These are phyloP conservation scores for Equus przewalskii DNA, from an alignment of 2,113 vertebrate species.

Conservation along the genomic window DNA sequence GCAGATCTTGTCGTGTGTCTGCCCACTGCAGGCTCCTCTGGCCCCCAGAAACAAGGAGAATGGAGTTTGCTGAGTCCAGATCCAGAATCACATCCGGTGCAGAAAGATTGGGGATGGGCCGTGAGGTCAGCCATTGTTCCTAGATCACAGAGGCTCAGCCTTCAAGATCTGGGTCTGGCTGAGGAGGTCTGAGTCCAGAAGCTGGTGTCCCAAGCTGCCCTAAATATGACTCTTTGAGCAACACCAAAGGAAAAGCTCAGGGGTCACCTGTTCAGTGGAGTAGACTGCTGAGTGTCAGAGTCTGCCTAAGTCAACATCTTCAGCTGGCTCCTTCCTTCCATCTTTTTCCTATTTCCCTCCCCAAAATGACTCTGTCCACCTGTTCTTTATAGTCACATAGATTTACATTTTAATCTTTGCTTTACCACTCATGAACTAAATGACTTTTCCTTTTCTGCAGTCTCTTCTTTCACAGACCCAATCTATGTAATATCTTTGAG, in stretches of 20 bases:
- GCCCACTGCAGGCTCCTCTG: neutral
- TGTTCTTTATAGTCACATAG: neutral
- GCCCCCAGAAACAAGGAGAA: neutral
- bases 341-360: neutral
- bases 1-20: fast-evolving
- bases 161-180: no score
- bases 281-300: neutral
- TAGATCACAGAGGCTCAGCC: neutral
- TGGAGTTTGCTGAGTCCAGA: neutral
- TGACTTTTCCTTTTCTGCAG: neutral
- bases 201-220: neutral
- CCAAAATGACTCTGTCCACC: neutral
- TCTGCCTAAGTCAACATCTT: neutral
- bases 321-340: neutral
- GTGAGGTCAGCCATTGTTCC: neutral
- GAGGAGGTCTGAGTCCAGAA: neutral
- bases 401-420: neutral
- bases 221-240: neutral
- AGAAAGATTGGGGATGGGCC: no score
- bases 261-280: no score
- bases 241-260: neutral
- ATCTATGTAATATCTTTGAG: neutral
- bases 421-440: neutral
- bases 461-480: neutral
- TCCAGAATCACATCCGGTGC: neutral